phyloP scores from a whole-genome alignment of 2,797 vertebrate species.

The Malurus leucopterus region DNA sequence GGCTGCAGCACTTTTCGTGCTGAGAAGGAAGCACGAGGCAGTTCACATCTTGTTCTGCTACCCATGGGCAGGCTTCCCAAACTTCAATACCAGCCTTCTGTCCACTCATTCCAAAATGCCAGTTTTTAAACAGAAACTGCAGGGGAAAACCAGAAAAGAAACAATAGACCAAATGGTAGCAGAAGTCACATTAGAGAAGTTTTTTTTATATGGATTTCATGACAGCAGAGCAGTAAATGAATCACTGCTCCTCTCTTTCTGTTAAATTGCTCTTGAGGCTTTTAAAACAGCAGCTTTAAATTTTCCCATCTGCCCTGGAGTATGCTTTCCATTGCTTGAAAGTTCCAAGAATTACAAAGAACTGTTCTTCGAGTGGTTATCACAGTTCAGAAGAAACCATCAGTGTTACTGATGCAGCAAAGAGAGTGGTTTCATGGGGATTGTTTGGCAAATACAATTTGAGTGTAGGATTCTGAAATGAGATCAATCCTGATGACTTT shows the following conservation, averaged over 20 bases:
- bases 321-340: not conserved
- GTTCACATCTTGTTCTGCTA: conserved; percentile 64
- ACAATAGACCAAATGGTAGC: not conserved
- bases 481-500: not conserved
- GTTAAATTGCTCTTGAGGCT: not conserved
- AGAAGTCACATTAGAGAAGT: not conserved
- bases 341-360: not conserved
- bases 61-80: conserved; percentile 68
- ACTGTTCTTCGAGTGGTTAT: not conserved
- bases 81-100: conserved; percentile 71
- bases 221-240: not conserved
- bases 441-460: not conserved
- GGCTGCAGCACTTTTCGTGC: not conserved
- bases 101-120: conserved; percentile 72
- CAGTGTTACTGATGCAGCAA: not conserved
- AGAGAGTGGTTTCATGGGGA: not conserved
- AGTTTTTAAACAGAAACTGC: conserved; percentile 72
- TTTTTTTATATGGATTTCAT: not conserved
- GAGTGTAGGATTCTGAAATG: not conserved
- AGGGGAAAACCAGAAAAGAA: not conserved
- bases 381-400: not conserved
- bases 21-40: not conserved
- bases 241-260: not conserved
- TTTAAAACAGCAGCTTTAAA: not conserved
- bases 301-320: not conserved